Evolutionary conservation across 2,797 vertebrate species (phyloP).

Genomic region (Capromys pilorides): DNA sequence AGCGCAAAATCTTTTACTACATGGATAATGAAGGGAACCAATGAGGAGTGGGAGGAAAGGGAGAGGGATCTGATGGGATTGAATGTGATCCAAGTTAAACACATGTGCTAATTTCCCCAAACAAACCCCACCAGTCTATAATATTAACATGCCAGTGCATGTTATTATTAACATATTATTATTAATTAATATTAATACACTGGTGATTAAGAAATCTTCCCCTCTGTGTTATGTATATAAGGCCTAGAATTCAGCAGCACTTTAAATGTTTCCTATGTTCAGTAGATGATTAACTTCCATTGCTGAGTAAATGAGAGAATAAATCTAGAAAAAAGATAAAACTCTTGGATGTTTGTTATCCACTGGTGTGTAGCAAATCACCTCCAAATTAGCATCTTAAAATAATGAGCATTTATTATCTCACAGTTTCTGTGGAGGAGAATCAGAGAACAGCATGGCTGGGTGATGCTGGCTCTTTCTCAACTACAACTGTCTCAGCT

Average conservation of each 20-base stretch:
- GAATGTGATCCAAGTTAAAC: not conserved
- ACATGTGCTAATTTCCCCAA: not conserved
- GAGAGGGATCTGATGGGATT: not conserved
- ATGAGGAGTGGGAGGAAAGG: not conserved
- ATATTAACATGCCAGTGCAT: not conserved
- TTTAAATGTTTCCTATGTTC: not conserved
- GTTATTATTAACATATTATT: too few species aligned
- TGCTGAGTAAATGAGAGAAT: constrained; percentile 2
- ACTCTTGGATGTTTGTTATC: not conserved
- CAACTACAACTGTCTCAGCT: not conserved
- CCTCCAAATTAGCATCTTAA: constrained; percentile 8
- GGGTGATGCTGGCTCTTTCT: not conserved
- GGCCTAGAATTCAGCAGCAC: not conserved
- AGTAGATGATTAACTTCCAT: constrained; percentile 34
- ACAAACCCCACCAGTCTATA: not conserved
- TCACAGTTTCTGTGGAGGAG: not conserved
- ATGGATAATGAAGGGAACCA: not conserved
- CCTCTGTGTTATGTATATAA: not conserved
- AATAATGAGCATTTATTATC: constrained; percentile 15
- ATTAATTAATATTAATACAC: not conserved
- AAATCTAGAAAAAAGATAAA: constrained; percentile 17
- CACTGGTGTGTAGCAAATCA: constrained; percentile 20
- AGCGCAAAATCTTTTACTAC: not conserved
- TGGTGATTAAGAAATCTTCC: not conserved
- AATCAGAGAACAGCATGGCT: not conserved